These are phyloP conservation scores for Trichopria drosophilae DNA, from an alignment of 2,888 invertebrate species.

Conservation along the genomic window DNA sequence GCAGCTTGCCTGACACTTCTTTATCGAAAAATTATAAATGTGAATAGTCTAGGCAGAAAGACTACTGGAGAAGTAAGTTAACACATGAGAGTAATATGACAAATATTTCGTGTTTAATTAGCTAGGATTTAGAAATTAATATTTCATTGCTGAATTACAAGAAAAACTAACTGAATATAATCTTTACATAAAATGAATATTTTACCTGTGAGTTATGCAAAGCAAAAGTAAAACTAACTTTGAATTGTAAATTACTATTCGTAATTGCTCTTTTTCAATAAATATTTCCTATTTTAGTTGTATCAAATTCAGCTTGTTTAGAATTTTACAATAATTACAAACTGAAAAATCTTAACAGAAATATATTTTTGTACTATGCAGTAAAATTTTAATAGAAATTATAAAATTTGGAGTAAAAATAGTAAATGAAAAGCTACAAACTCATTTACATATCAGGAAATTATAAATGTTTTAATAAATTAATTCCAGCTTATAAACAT, in stretches of 20 bases:
- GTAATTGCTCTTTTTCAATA: not conserved
- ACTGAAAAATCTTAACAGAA: too few species aligned
- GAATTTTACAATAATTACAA: not conserved
- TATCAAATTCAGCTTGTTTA: not conserved
- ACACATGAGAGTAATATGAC: too few species aligned
- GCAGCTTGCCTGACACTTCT: slow-evolving; percentile 54
- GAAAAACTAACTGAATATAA: not conserved
- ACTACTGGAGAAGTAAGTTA: slow-evolving; percentile 56
- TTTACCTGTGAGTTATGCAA: not conserved
- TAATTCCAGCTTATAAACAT: slow-evolving; percentile 64
- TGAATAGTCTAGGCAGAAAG: slow-evolving; percentile 57
- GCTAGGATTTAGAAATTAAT: too few species aligned
- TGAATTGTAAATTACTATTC: not conserved
- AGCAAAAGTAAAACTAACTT: not conserved
- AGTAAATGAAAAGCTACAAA: too few species aligned
- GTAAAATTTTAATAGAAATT: too few species aligned
- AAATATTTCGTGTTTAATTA: too few species aligned
- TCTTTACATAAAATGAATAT: not conserved
- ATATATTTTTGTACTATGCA: too few species aligned
- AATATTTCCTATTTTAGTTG: not conserved
- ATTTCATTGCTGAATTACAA: not conserved
- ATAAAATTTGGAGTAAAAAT: too few species aligned
- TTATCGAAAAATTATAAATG: slow-evolving; percentile 53
- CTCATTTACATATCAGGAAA: too few species aligned
- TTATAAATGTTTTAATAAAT: too few species aligned